Percentiles rank a stretch among this genome's conserved stretches.
These are phyloP conservation scores for Mionectes olivaceus DNA, from an alignment of 2,797 vertebrate genomes.

Conservation along the genomic window DNA sequence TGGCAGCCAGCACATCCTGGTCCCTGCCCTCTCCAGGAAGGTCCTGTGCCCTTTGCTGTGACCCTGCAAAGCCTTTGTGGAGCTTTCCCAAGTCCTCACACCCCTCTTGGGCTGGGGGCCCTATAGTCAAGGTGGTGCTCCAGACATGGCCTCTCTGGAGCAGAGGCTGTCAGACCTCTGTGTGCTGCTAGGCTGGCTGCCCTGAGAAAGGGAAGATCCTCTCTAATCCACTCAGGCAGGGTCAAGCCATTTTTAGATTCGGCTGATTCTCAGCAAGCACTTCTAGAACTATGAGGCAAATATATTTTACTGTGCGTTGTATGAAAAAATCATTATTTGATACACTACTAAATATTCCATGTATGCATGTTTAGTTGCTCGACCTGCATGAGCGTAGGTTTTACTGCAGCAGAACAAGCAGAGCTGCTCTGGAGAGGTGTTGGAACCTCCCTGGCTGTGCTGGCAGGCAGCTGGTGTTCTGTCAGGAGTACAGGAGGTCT, in stretches of 20 bases:
- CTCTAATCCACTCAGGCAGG: background rate
- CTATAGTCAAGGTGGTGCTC: accelerated
- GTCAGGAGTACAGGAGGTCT: background rate
- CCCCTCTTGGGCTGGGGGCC: background rate
- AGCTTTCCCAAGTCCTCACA: accelerated
- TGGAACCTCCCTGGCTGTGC: background rate
- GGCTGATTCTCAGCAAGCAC: background rate
- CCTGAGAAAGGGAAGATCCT: too few relatives aligned
- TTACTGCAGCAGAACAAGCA: accelerated
- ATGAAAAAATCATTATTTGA: background rate
- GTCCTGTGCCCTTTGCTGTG: background rate
- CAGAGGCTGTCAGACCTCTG: accelerated
- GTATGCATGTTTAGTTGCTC: accelerated
- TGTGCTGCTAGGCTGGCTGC: background rate
- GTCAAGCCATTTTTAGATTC: background rate
- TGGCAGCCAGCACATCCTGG: background rate
- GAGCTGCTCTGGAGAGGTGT: background rate
- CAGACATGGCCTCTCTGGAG: background rate
- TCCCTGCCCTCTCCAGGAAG: background rate
- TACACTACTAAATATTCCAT: background rate
- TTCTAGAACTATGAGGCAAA: background rate
- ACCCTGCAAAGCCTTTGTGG: accelerated
- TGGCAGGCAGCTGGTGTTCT: background rate
- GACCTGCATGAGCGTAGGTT: background rate
- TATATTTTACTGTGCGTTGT: background rate